Percentiles rank a stretch among this genome's conserved stretches.
phyloP scores from a whole-genome alignment of 2,797 vertebrate species.

The Cryptoprocta ferox region DNA sequence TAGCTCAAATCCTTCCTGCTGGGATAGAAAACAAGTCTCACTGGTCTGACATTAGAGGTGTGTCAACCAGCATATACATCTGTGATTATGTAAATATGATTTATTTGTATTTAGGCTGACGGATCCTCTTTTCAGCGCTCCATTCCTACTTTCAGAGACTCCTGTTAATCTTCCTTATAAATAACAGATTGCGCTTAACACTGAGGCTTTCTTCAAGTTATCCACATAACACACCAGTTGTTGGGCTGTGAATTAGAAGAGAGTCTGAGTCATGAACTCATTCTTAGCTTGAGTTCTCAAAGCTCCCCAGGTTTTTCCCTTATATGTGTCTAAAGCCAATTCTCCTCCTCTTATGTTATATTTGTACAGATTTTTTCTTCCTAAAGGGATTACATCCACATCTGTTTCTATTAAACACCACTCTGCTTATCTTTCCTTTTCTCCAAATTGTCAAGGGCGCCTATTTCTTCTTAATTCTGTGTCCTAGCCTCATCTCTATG shows the following conservation, averaged over 20 bases:
- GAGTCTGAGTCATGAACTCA: slow-evolving; percentile 42
- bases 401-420: slow-evolving; percentile 74
- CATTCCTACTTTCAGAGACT: slow-evolving; percentile 33
- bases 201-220: slow-evolving; percentile 39
- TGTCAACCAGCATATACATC: not conserved
- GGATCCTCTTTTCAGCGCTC: not conserved
- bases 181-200: slow-evolving; percentile 21
- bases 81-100: not conserved
- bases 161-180: slow-evolving; percentile 29
- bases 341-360: slow-evolving; percentile 46
- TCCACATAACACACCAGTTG: not conserved
- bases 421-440: slow-evolving; percentile 66
- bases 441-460: slow-evolving; percentile 65
- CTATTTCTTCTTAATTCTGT: slow-evolving; percentile 77
- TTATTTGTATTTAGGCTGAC: not conserved
- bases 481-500: slow-evolving; percentile 64
- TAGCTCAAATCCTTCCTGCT: slow-evolving; percentile 28
- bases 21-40: not conserved
- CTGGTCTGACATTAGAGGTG: not conserved
- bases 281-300: slow-evolving; percentile 61
- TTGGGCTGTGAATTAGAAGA: slow-evolving; percentile 51
- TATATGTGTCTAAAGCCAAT: slow-evolving; percentile 56
- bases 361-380: slow-evolving; percentile 65
- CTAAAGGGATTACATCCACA: slow-evolving; percentile 73
- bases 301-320: slow-evolving; percentile 53